Conservation (phyloP, 2,113 vertebrate species). For the Saguinus imperator region DNA sequence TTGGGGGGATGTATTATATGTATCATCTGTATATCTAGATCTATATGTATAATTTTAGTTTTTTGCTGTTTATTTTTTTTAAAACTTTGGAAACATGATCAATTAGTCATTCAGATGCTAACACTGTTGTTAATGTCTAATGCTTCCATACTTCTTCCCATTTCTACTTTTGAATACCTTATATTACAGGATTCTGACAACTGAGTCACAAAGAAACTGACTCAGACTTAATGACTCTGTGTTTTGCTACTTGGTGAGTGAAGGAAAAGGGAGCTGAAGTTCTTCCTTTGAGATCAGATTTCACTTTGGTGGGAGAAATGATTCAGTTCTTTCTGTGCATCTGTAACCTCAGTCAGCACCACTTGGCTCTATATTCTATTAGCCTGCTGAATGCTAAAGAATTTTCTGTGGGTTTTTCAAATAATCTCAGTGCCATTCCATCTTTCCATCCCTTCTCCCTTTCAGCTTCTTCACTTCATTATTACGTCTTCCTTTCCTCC, state of each 20-base stretch:
- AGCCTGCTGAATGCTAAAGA: not conserved
- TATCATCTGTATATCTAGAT: not conserved
- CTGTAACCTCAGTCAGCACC: not conserved
- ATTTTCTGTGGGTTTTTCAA: not conserved
- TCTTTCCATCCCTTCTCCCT: not conserved
- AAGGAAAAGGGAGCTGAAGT: not conserved
- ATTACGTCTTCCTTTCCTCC: not conserved
- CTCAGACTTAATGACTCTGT: not conserved
- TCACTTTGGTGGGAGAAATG: not conserved
- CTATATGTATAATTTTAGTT: not conserved
- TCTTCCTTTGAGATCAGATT: slow-evolving; percentile 29
- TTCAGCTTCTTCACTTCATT: not conserved
- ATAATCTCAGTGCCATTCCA: not conserved
- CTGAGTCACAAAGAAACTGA: not conserved
- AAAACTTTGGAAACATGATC: not conserved
- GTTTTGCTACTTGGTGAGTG: not conserved
- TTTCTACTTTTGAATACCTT: not conserved
- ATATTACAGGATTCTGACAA: not conserved
- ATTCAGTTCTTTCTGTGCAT: not conserved
- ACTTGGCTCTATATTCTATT: not conserved
- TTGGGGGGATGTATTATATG: not conserved
- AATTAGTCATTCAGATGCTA: not conserved
- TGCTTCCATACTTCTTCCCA: not conserved
- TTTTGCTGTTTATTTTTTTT: not conserved
- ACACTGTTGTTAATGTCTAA: not conserved